Base-by-base conservation (phyloP, 2,113 vertebrate genomes). In the Ploceus nigricollis region DNA sequence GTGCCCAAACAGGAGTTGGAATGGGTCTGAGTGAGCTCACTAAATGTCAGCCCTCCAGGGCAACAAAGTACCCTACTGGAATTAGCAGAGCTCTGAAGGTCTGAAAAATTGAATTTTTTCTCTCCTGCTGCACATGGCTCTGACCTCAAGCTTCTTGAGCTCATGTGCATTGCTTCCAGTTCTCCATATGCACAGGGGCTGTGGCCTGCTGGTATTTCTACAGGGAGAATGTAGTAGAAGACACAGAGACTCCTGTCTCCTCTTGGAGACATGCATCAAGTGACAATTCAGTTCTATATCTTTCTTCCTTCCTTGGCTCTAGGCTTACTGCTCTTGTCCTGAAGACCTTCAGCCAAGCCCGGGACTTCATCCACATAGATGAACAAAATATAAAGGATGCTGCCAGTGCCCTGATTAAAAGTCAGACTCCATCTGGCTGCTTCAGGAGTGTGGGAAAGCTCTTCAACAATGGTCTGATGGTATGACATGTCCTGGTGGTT, bases 301-400 rank as follows among this genome's bases (percentile, higher is more conserved):
- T 44, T 47, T 78, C 69, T 94, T 44, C 18, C 15, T 78, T 89
- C n/a, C 13, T 68, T 22, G 35, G 13, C 31, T 81, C 37, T 83
- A 98, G 97, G 97, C 96, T 98, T 64, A 98, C 98, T 2, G 97
- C 98, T 25, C 97, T 98, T 89, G 97, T 98, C 11, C 89, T 98
- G 71, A 98, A 98, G 97, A 96, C 95, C 28, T 98, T 98, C 61
- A 96, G 96, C 80, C 97, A 98, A 93, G 96, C 98, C 87, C 93
- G 3, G 75, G 6, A 71, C 28, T 94, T 97, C 54, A 97, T 98
- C 89, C 96, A 96, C 85, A 96, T 98, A 25, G 96, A 98, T 44
- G 92, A 98, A 81, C 37, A 64, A 57, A 93, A 97, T 39, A 96
- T 98, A 66, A 96, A 79, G 21, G 78, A 97, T 73, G 96, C 98